phyloP scores from a whole-genome alignment of 1,140 invertebrate genomes.

The Calephelis nemesis region DNA sequence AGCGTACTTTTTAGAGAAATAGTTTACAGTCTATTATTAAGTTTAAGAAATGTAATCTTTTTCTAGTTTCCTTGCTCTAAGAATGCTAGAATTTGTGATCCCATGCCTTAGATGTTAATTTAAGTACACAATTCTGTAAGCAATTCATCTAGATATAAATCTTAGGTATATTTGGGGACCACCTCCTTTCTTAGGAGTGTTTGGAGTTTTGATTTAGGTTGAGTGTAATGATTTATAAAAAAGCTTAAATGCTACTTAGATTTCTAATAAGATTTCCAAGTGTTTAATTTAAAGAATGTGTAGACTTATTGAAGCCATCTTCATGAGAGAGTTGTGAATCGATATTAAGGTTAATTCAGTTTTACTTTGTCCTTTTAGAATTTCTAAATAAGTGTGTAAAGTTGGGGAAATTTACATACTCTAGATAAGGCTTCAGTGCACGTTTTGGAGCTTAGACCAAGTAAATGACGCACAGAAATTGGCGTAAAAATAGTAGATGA shows the following conservation, averaged over 20 bases:
- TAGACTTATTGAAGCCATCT: slow-evolving; percentile 48
- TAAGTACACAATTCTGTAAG: slow-evolving; percentile 52
- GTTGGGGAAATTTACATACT: slow-evolving; percentile 75
- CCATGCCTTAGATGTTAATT: slow-evolving; percentile 60
- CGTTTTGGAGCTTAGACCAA: slow-evolving; percentile 65
- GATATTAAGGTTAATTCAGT: slow-evolving; percentile 43
- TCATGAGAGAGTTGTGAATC: slow-evolving; percentile 67
- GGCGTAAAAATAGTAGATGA: slow-evolving; percentile 35
- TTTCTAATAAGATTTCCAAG: slow-evolving; percentile 57
- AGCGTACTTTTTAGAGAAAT: slow-evolving; percentile 60
- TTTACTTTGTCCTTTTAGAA: slow-evolving; percentile 40
- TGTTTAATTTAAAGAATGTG: slow-evolving; percentile 49
- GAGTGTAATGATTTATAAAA: slow-evolving; percentile 37
- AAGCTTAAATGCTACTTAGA: slow-evolving; percentile 59
- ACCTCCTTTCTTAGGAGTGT: slow-evolving; percentile 62
- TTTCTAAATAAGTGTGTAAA: slow-evolving; percentile 62
- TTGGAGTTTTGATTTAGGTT: slow-evolving; percentile 56
- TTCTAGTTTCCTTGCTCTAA: slow-evolving; percentile 46
- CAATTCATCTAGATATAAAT: slow-evolving; percentile 40
- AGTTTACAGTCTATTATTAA: slow-evolving; percentile 61
- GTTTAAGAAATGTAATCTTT: slow-evolving; percentile 39
- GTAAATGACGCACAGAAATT: slow-evolving; percentile 50
- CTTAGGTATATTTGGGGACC: slow-evolving; percentile 67
- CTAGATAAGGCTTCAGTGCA: slow-evolving; percentile 60
- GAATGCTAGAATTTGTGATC: slow-evolving; percentile 69